Evolutionary conservation across 1,140 invertebrate species (phyloP).

Genomic region (Micrasema longulum): DNA sequence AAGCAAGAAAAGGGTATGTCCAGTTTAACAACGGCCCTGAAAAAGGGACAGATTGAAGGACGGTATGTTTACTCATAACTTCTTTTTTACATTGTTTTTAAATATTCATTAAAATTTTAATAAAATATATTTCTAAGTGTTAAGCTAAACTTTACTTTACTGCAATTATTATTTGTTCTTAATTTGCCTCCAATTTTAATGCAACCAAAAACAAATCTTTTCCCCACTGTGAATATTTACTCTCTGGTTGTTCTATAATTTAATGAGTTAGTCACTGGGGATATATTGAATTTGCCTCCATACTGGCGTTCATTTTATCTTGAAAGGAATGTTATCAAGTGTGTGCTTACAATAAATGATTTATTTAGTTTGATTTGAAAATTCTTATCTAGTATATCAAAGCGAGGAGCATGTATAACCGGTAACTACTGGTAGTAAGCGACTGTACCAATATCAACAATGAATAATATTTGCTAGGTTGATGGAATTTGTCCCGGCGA

Average conservation of each 20-base stretch:
- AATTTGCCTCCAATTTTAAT: too few species aligned
- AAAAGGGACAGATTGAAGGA: constrained; percentile 90
- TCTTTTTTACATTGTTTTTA: too few species aligned
- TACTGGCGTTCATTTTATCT: constrained; percentile 44
- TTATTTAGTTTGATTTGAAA: neutral
- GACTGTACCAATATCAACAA: neutral
- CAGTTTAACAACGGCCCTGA: constrained; percentile 87
- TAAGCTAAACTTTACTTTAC: too few species aligned
- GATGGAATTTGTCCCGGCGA: constrained; percentile 93
- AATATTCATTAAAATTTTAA: too few species aligned
- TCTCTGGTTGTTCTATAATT: constrained; percentile 16
- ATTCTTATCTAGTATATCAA: neutral
- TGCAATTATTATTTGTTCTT: too few species aligned
- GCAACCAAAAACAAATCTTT: neutral
- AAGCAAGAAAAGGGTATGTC: constrained; percentile 90
- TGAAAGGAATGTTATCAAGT: constrained; percentile 32
- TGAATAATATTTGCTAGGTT: constrained; percentile 68
- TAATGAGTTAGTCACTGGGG: constrained; percentile 5
- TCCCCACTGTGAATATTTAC: neutral
- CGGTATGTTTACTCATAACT: constrained; percentile 64
- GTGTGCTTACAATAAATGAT: constrained; percentile 27
- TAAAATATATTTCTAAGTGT: too few species aligned
- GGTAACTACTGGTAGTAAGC: too few species aligned
- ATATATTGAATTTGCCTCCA: constrained; percentile 21
- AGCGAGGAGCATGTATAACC: too few species aligned